Percentiles rank a stretch among this genome's conserved stretches.
Conservation (phyloP, 1,140 invertebrate genomes). For the Drosophila varians region DNA sequence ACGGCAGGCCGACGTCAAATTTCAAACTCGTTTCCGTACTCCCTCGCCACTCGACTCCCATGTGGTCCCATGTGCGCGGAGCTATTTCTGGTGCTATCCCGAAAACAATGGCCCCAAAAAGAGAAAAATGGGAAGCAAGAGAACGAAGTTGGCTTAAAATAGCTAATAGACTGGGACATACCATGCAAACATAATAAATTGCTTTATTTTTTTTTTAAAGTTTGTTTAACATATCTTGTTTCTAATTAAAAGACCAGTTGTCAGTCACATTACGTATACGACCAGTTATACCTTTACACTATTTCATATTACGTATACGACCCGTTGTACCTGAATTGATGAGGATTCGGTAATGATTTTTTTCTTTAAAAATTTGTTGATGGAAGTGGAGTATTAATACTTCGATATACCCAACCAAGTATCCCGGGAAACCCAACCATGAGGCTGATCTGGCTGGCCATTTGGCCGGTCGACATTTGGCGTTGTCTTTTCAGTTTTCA, state of each 20-base stretch:
- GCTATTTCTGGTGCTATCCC: slow-evolving; percentile 54
- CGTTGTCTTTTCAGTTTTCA: slow-evolving; percentile 25
- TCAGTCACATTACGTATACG: slow-evolving; percentile 1
- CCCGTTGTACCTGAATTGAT: too few species aligned
- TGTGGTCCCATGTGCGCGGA: slow-evolving; percentile 30
- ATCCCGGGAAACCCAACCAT: slow-evolving; percentile 10
- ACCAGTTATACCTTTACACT: background rate
- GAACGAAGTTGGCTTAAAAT: background rate
- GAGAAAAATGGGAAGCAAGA: background rate
- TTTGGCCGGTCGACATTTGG: slow-evolving; percentile 67
- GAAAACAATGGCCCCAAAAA: slow-evolving; percentile 6
- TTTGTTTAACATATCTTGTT: background rate
- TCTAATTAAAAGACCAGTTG: background rate
- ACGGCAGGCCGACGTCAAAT: slow-evolving; percentile 56
- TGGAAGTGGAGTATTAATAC: too few species aligned
- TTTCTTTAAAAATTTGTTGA: too few species aligned
- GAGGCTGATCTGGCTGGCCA: slow-evolving; percentile 55
- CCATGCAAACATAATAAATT: background rate
- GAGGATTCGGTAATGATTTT: too few species aligned
- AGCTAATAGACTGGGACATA: background rate
- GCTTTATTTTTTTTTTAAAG: background rate
- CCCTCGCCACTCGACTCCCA: background rate
- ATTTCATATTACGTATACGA: background rate
- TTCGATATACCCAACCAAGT: background rate
- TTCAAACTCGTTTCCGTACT: slow-evolving; percentile 40